These are phyloP conservation scores for Micrasema minimum DNA, from an alignment of 1,140 invertebrate genomes.

Conservation along the genomic window DNA sequence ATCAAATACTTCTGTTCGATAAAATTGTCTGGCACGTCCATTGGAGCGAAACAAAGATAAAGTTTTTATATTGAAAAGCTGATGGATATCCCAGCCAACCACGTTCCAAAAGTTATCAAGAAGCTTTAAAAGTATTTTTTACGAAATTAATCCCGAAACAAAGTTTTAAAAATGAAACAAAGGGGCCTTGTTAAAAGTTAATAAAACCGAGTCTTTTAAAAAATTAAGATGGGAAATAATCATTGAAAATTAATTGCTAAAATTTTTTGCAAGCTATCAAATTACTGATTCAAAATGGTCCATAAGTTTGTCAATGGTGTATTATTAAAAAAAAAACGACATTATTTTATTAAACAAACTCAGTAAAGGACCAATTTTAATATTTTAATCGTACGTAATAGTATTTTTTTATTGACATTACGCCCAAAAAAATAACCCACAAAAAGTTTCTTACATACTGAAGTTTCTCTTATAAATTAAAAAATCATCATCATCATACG, in stretches of 20 bases:
- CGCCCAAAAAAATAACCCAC: too few species aligned
- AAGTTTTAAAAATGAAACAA: conserved; percentile 34
- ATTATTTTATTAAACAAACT: too few species aligned
- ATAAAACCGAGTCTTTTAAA: conserved; percentile 26
- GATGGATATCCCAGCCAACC: conserved; percentile 23
- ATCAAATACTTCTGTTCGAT: conserved; percentile 39
- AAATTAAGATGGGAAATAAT: conserved; percentile 20
- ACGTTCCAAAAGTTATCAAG: conserved; percentile 27
- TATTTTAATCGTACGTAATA: too few species aligned
- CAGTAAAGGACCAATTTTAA: too few species aligned
- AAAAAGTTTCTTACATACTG: too few species aligned
- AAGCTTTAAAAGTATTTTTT: conserved; percentile 34
- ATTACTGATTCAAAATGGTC: background rate
- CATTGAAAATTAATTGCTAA: conserved; percentile 8
- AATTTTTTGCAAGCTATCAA: background rate
- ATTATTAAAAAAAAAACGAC: too few species aligned
- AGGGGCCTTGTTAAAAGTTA: conserved; percentile 31
- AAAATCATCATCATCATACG: too few species aligned
- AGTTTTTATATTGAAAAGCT: conserved; percentile 37
- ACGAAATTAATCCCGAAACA: conserved; percentile 33
- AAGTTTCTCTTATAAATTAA: too few species aligned
- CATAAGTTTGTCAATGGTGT: background rate
- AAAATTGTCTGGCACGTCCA: conserved; percentile 34
- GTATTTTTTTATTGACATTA: too few species aligned
- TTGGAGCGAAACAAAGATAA: conserved; percentile 35